Evolutionary conservation across 2,113 vertebrate species (phyloP).

Genomic region (Phyllostomus discolor): DNA sequence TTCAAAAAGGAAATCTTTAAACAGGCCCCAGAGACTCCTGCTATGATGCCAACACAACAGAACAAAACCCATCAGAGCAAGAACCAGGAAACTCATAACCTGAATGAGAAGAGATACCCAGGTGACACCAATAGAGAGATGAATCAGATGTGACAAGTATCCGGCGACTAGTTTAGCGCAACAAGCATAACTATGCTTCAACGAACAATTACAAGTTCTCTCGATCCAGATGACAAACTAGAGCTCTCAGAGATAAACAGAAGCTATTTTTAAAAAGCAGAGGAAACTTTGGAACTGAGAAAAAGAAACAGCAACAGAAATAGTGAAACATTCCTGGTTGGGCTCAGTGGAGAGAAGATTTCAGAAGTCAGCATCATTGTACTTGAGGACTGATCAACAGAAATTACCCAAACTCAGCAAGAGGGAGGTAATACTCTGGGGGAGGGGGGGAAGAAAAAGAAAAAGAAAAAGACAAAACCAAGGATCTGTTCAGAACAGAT

Average conservation of each 20-base stretch:
- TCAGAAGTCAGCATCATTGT: not conserved
- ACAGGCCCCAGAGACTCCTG: not conserved
- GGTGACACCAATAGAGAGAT: not conserved
- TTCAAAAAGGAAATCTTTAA: not conserved
- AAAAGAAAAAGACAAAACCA: too few species aligned
- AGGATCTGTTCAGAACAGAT: not conserved
- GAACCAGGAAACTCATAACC: too few species aligned
- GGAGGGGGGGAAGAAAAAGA: too few species aligned
- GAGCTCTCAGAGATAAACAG: not conserved
- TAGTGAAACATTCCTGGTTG: not conserved
- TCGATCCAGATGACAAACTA: not conserved
- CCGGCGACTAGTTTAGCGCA: not conserved
- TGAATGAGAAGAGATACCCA: not conserved
- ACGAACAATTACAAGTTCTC: not conserved
- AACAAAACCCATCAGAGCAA: not conserved
- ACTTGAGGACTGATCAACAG: not conserved
- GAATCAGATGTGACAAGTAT: not conserved
- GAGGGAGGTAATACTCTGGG: too few species aligned
- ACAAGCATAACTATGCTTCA: not conserved
- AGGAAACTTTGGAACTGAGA: not conserved
- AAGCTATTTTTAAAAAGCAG: not conserved
- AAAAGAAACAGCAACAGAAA: not conserved
- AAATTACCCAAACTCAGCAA: not conserved
- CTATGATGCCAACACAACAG: not conserved
- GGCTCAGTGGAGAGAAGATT: not conserved